phyloP scores from a whole-genome alignment of 1,140 invertebrate species.

The Eubasilissa regina region DNA sequence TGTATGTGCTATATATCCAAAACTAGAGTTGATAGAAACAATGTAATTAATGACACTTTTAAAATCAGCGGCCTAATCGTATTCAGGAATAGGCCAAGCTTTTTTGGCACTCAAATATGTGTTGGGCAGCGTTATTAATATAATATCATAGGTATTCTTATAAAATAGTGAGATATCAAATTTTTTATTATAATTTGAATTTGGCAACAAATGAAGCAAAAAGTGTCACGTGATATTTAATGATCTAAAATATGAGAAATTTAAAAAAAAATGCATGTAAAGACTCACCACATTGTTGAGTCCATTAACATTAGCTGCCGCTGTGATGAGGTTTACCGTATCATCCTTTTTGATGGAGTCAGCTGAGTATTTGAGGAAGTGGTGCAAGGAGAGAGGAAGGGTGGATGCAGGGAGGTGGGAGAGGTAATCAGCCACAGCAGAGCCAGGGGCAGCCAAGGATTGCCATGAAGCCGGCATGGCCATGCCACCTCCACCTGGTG shows the following conservation, averaged over 20 bases:
- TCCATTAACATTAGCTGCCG: slow-evolving; percentile 63
- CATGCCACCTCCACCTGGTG: slow-evolving; percentile 65
- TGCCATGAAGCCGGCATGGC: slow-evolving; percentile 76
- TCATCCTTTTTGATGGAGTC: slow-evolving; percentile 83
- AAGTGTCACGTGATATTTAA: not conserved
- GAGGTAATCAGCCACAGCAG: slow-evolving; percentile 87
- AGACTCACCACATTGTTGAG: slow-evolving; percentile 58
- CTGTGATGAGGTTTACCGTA: slow-evolving; percentile 62
- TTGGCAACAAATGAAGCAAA: too few species aligned
- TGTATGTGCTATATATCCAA: too few species aligned
- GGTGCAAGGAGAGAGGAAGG: slow-evolving; percentile 84
- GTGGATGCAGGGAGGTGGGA: slow-evolving; percentile 82
- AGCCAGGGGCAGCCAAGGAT: slow-evolving; percentile 81
- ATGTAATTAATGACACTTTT: too few species aligned
- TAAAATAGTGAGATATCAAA: too few species aligned
- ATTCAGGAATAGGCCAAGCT: too few species aligned
- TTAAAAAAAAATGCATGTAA: slow-evolving; percentile 10
- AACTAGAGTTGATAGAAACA: too few species aligned
- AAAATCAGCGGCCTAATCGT: too few species aligned
- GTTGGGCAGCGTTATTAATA: too few species aligned
- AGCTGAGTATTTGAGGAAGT: slow-evolving; percentile 88
- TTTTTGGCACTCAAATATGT: too few species aligned
- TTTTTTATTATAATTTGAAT: too few species aligned
- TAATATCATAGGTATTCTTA: too few species aligned
- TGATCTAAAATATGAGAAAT: not conserved